A percentile compares a stretch with the other conserved stretches of the same genome.
Evolutionary conservation across 2,888 invertebrate genomes (phyloP).

Genomic region (Cremastinae sp.): DNA sequence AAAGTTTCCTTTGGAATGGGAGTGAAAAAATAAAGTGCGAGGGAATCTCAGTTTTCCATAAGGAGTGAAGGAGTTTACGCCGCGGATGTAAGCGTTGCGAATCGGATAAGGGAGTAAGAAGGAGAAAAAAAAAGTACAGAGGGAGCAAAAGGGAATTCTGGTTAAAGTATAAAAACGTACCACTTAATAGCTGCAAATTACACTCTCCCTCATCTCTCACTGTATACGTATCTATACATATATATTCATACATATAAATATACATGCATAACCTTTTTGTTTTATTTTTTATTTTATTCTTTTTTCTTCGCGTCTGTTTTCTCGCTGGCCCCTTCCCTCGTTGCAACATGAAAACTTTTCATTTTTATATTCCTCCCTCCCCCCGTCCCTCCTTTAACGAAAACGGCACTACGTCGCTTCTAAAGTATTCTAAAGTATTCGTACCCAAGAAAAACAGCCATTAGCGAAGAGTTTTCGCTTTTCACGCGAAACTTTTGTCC

Average conservation of each 20-base stretch:
- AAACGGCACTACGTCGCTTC: slow-evolving; percentile 68
- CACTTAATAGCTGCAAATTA: slow-evolving; percentile 78
- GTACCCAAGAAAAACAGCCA: slow-evolving; percentile 79
- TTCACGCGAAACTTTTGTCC: slow-evolving; percentile 79
- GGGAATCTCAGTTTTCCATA: slow-evolving; percentile 4
- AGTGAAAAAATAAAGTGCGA: slow-evolving; percentile 2
- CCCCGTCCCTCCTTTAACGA: slow-evolving; percentile 70
- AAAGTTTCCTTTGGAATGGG: slow-evolving; percentile 15
- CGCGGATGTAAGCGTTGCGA: slow-evolving; percentile 52
- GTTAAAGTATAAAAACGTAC: slow-evolving; percentile 60
- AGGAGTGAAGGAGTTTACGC: slow-evolving; percentile 41
- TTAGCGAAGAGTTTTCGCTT: slow-evolving; percentile 80
- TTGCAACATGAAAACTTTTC: slow-evolving; percentile 65
- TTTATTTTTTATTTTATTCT: slow-evolving; percentile 40
- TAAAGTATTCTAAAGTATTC: slow-evolving; percentile 79
- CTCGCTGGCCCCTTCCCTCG: slow-evolving; percentile 53
- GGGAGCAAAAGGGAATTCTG: slow-evolving; percentile 24
- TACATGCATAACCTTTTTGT: slow-evolving; percentile 14
- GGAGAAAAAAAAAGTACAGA: slow-evolving; percentile 37
- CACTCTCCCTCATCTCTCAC: slow-evolving; percentile 57
- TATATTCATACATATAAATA: too few species aligned
- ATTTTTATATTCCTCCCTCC: slow-evolving; percentile 73
- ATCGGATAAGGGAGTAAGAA: slow-evolving; percentile 51
- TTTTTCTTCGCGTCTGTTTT: slow-evolving; percentile 61
- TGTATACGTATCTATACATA: too few species aligned